Conservation (phyloP, 2,113 vertebrate genomes). For the Pterocles burchelli region DNA sequence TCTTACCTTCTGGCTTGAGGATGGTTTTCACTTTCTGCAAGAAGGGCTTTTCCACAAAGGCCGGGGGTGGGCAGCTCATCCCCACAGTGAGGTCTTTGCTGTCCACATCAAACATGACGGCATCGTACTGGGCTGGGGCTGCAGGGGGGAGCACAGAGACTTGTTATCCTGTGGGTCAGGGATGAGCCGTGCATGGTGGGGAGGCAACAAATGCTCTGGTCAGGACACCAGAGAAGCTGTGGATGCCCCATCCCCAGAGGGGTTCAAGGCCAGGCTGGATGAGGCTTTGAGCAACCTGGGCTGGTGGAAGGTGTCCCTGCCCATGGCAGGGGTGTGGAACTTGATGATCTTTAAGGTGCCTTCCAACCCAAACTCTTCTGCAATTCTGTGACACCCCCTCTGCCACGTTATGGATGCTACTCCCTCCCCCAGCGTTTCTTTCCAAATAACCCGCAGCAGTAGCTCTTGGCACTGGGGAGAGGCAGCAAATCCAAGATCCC, state of each 20-base stretch:
- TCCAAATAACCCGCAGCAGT: not conserved
- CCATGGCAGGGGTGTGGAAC: too few relatives aligned
- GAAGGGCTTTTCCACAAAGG: conserved; percentile 86
- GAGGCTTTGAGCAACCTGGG: too few relatives aligned
- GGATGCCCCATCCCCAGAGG: too few relatives aligned
- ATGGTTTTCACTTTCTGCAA: conserved; percentile 85
- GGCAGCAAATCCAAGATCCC: not conserved
- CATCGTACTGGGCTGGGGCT: conserved; percentile 81
- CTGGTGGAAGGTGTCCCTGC: too few relatives aligned
- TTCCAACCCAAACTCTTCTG: too few relatives aligned
- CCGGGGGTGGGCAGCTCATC: conserved; percentile 93
- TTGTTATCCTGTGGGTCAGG: not conserved
- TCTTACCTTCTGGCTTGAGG: conserved; percentile 84
- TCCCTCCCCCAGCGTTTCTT: not conserved
- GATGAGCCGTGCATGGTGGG: rapidly evolving
- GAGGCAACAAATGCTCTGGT: not conserved
- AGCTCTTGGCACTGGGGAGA: not conserved
- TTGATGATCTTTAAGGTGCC: too few relatives aligned
- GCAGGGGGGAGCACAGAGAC: not conserved
- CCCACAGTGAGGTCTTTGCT: conserved; percentile 91
- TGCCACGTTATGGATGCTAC: rapidly evolving
- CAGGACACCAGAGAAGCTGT: not conserved
- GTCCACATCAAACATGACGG: conserved; percentile 95
- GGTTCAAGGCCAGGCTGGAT: too few relatives aligned
- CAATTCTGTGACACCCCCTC: not conserved